Percentiles rank a stretch among this genome's conserved stretches.
phyloP scores from a whole-genome alignment of 1,140 invertebrate genomes.

The Rhopalosiphum maidis region DNA sequence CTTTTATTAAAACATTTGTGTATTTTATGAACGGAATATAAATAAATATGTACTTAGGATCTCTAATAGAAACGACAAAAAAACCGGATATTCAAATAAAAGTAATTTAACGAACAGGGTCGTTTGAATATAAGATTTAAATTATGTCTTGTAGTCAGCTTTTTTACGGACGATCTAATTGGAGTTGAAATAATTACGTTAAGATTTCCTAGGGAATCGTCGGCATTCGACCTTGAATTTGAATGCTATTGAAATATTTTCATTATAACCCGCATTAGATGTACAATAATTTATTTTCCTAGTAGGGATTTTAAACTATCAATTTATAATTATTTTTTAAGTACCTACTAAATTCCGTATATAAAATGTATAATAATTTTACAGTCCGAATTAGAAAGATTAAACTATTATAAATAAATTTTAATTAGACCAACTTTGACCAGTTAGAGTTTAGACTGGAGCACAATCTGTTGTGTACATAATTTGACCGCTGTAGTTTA shows the following conservation, averaged over 20 bases:
- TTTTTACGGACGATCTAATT: background rate
- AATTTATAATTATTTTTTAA: slow-evolving; percentile 15
- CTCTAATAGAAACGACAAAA: background rate
- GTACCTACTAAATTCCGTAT: background rate
- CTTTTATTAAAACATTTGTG: background rate
- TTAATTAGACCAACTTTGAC: slow-evolving; percentile 3
- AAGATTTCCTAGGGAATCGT: background rate
- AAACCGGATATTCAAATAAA: background rate
- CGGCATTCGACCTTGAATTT: background rate
- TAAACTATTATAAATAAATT: slow-evolving; percentile 11
- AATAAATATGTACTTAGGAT: background rate
- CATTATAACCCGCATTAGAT: background rate
- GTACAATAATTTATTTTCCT: background rate
- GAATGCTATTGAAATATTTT: background rate
- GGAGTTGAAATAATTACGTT: background rate
- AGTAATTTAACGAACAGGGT: background rate
- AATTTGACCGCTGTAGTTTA: background rate
- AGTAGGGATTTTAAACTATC: background rate
- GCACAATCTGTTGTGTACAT: background rate
- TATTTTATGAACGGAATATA: background rate
- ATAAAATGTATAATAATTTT: background rate
- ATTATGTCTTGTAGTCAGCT: background rate
- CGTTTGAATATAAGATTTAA: background rate
- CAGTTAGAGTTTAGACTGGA: background rate
- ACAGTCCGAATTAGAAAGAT: background rate